These are phyloP conservation scores for Pocillopora grandis DNA, from an alignment of 92 coral and sea anemone genomes.

Conservation along the genomic window DNA sequence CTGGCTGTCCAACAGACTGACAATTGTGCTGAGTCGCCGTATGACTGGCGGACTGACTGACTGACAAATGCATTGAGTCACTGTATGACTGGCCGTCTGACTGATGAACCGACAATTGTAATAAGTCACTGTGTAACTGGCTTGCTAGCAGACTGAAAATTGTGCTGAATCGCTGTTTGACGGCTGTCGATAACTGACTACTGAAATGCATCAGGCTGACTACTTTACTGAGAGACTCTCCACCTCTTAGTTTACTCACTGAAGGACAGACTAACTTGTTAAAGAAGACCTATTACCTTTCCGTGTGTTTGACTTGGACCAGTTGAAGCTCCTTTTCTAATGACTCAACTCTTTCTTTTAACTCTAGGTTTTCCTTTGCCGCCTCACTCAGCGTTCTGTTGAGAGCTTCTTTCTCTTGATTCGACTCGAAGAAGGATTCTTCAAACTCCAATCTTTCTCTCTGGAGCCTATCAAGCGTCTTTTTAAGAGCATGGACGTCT, in stretches of 20 bases:
- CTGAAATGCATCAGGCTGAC: neutral
- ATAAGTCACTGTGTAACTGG: neutral
- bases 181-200: neutral
- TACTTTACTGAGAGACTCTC: neutral
- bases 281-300: constrained; percentile 46
- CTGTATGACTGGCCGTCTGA: neutral
- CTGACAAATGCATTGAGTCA: neutral
- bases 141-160: neutral
- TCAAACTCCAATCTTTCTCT: constrained; percentile 80
- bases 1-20: neutral
- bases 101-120: neutral
- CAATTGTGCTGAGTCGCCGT: neutral
- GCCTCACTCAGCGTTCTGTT: constrained; percentile 66
- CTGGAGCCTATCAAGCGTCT: constrained; percentile 79
- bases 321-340: constrained; percentile 59
- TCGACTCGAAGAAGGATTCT: constrained; percentile 78
- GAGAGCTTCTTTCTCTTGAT: constrained; percentile 71
- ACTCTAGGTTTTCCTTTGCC: constrained; percentile 57
- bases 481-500: constrained; percentile 82
- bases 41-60: neutral
- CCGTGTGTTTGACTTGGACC: constrained; percentile 62
- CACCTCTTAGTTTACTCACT: neutral
- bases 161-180: neutral
- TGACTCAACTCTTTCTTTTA: constrained; percentile 62
- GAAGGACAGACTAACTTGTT: neutral